Conservation (phyloP, 1,140 invertebrate genomes). For the Gonatopus flavifemur region DNA sequence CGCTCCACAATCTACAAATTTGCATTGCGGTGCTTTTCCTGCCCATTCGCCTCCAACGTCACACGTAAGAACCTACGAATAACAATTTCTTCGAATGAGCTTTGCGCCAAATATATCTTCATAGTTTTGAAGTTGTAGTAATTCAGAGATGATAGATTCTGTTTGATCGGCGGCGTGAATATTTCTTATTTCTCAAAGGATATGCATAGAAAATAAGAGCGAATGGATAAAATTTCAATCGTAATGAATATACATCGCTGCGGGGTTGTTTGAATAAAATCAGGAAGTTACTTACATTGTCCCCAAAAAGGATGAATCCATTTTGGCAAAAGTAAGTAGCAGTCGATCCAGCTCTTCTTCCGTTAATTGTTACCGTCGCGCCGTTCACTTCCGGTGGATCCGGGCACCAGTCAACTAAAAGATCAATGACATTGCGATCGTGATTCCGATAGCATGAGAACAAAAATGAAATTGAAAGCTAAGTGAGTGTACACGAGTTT, state of each 20-base stretch:
- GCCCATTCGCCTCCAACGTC: conserved; percentile 81
- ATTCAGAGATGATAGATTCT: no score
- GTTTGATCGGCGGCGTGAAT: no score
- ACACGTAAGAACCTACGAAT: conserved; percentile 71
- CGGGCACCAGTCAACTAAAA: conserved; percentile 78
- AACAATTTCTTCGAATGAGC: no score
- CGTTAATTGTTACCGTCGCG: conserved; percentile 68
- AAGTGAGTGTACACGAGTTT: no score
- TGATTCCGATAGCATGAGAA: no score
- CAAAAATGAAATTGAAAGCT: no score
- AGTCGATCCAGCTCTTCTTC: conserved; percentile 73
- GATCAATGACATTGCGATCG: conserved; percentile 12
- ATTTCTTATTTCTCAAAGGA: no score
- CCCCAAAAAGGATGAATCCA: conserved; percentile 83
- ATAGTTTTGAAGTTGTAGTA: no score
- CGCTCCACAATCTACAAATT: conserved; percentile 85
- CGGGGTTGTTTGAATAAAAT: no score
- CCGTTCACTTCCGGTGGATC: conserved; percentile 75
- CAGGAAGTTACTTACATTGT: conserved; percentile 63
- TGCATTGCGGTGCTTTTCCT: conserved; percentile 75
- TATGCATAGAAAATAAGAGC: no score
- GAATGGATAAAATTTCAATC: no score
- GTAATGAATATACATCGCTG: no score
- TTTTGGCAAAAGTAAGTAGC: conserved; percentile 79
- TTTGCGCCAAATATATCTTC: neutral